Base-by-base conservation (phyloP, 2,113 vertebrate species). In the Triplophysa siluroides region DNA sequence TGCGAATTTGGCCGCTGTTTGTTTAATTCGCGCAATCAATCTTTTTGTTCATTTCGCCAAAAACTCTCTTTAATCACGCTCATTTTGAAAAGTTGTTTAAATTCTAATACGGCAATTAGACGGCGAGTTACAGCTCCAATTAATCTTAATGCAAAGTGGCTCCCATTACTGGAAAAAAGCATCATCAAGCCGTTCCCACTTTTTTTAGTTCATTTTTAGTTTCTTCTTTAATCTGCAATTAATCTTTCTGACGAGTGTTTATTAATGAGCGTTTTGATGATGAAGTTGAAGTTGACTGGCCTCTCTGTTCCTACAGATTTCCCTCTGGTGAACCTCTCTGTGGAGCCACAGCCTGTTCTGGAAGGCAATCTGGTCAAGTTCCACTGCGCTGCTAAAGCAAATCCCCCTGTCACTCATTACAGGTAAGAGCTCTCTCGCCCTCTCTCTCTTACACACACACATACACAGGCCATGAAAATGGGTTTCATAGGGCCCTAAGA, bases 371-470 rank as follows among this genome's bases (percentile, higher is more conserved):
- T 91, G 0, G 94, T 97, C 69, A 95, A 92, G 11, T 97, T 97
- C 88, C 94, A 95, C 88, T 97, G 96, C 78, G 93, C 95, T 0
- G 95, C 95, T 66, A 97, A 96, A 87, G 96, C 96, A 85, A 97
- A 97, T 85, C 96, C 96, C 0, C 95, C 94, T 0, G 95, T 96
- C 86, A 94, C 93, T 73, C 93, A 95, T 81, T 97, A 96, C 92
- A 94, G 95, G 96, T 97, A 83, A 92, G 92, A 58, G 13, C 56
- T 76, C 2, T 1, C 33, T 33, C 33, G 4, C 33, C 5, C 33
- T 38, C 33, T 38, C 33, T 38, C 33, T 38, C 6, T 4, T 29
- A 29, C 61, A 54, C 18, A 29, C 23, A 70, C 38, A 56, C 69
- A 69, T 60, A 75, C 18, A 56, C 60, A 54, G 0, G 54, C 47